These are phyloP conservation scores for Agriopis marginaria DNA, from an alignment of 2,888 invertebrate genomes.

Conservation along the genomic window DNA sequence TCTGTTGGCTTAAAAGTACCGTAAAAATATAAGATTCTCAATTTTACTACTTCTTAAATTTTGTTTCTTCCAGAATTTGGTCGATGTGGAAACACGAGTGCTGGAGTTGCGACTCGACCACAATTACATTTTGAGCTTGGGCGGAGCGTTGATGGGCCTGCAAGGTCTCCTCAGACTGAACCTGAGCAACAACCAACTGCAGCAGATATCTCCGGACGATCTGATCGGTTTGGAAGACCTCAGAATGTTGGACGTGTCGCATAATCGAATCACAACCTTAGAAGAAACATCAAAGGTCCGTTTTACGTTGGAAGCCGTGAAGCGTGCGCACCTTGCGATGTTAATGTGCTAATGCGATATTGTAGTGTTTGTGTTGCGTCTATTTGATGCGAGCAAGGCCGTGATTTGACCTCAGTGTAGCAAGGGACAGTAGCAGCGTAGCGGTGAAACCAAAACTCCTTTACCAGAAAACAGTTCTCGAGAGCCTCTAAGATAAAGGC, in stretches of 20 bases:
- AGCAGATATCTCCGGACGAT: slow-evolving; percentile 91
- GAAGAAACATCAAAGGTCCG: slow-evolving; percentile 93
- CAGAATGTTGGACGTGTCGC: slow-evolving; percentile 91
- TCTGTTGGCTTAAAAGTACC: no score
- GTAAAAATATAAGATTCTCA: no score
- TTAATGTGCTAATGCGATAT: slow-evolving; percentile 21
- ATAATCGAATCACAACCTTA: slow-evolving; percentile 91
- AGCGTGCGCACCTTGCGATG: slow-evolving; percentile 49
- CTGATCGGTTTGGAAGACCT: slow-evolving; percentile 92
- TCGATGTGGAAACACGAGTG: slow-evolving; percentile 91
- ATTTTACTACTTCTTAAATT: background rate
- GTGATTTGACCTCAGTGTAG: background rate
- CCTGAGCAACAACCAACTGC: slow-evolving; percentile 91
- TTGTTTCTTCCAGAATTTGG: slow-evolving; percentile 87
- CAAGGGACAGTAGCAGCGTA: background rate
- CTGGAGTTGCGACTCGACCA: slow-evolving; percentile 91
- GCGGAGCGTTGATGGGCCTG: slow-evolving; percentile 91
- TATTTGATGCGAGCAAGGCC: background rate
- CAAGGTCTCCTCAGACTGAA: slow-evolving; percentile 90
- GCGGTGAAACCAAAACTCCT: background rate
- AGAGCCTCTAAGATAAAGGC: background rate
- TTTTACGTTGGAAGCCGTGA: slow-evolving; percentile 29
- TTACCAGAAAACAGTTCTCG: background rate
- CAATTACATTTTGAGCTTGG: slow-evolving; percentile 90
- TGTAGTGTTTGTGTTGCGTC: background rate